Evolutionary conservation across 2,888 invertebrate species (phyloP).

Genomic region (Chydorus sphaericus): DNA sequence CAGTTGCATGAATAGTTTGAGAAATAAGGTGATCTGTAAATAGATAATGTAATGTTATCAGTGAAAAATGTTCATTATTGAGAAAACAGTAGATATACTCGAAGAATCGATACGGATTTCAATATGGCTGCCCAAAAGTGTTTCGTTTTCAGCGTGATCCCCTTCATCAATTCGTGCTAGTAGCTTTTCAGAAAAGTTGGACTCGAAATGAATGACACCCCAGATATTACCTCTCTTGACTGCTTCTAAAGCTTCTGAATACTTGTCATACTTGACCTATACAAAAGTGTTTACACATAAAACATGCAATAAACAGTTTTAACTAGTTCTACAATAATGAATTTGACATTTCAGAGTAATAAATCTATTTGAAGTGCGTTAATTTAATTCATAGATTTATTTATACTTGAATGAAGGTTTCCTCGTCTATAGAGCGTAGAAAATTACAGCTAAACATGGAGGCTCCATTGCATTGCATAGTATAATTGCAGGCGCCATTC

Average conservation of each 20-base stretch:
- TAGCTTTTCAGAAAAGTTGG: slow-evolving; percentile 26
- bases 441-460: slow-evolving; percentile 51
- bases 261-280: slow-evolving; percentile 12
- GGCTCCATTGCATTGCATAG: slow-evolving; percentile 6
- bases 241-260: slow-evolving; percentile 18
- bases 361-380: no score
- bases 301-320: background rate
- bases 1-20: no score
- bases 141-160: slow-evolving; percentile 17
- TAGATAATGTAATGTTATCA: no score
- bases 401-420: slow-evolving; percentile 35
- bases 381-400: background rate
- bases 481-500: slow-evolving; percentile 10
- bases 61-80: no score
- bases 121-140: slow-evolving; percentile 21
- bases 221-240: slow-evolving; percentile 26
- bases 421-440: slow-evolving; percentile 53
- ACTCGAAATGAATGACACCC: slow-evolving; percentile 27
- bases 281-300: no score
- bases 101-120: slow-evolving; percentile 23
- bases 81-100: slow-evolving; percentile 22
- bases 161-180: slow-evolving; percentile 18
- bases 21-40: no score
- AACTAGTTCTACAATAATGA: no score
- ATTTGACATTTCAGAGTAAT: no score